Percentiles rank a stretch among this genome's conserved stretches.
phyloP scores from a whole-genome alignment of 2,113 vertebrate species.

The Pseudorasbora parva region DNA sequence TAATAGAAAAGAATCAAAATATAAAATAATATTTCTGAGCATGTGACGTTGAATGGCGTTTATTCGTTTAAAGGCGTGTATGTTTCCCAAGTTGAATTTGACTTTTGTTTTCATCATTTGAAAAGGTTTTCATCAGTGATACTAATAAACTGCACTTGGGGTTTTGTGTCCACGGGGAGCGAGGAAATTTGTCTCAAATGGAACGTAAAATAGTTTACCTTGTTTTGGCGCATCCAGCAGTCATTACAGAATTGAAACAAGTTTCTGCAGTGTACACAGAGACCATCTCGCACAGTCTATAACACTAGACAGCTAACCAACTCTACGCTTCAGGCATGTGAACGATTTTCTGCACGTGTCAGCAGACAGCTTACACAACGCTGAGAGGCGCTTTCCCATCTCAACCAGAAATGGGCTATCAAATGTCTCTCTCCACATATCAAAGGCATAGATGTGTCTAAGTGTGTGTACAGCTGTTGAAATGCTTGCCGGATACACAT shows the following conservation, averaged over 20 bases:
- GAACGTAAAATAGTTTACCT: neutral
- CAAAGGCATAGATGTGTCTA: conserved; percentile 11
- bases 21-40: neutral
- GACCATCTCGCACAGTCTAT: conserved; percentile 6
- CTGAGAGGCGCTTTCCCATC: conserved; percentile 27
- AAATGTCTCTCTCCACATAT: conserved; percentile 19
- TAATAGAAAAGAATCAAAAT: neutral
- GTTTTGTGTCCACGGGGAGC: conserved; percentile 18
- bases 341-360: conserved; percentile 32
- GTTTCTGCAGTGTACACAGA: conserved; percentile 5
- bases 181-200: conserved; percentile 10
- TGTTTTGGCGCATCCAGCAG: neutral
- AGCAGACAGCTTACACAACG: conserved; percentile 40
- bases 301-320: conserved; percentile 30
- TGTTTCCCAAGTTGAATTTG: neutral
- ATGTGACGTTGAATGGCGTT: neutral
- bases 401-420: conserved; percentile 15
- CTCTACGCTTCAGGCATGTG: neutral
- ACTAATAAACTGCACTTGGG: neutral
- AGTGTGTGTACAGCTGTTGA: conserved; percentile 2
- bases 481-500: neutral
- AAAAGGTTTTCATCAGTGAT: neutral
- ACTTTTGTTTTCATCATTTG: neutral
- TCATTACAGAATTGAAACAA: conserved; percentile 19
- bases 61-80: neutral